These are phyloP conservation scores for Ophraella communa DNA, from an alignment of 2,888 invertebrate species.

Conservation along the genomic window DNA sequence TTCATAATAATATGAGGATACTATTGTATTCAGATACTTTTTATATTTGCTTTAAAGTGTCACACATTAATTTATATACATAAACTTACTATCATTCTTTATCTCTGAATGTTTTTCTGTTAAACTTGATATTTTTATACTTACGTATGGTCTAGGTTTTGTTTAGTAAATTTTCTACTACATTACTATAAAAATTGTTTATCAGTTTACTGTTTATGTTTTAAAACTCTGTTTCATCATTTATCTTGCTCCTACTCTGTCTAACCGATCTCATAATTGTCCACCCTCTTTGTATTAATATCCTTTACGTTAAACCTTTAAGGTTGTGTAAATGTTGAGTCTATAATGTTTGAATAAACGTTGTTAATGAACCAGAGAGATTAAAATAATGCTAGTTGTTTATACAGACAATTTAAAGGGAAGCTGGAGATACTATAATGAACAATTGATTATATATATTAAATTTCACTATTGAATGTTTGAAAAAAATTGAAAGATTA, in stretches of 20 bases:
- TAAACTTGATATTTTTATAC: too few relatives aligned
- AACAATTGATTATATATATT: slow-evolving; percentile 16
- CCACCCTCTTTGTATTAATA: slow-evolving; percentile 38
- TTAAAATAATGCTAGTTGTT: slow-evolving; percentile 38
- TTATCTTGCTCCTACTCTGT: neutral
- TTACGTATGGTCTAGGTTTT: too few relatives aligned
- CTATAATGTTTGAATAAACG: slow-evolving; percentile 36
- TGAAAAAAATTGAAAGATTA: too few relatives aligned
- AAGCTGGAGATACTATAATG: slow-evolving; percentile 13
- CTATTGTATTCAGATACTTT: too few relatives aligned
- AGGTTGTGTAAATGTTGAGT: slow-evolving; percentile 41
- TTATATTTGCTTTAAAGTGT: too few relatives aligned
- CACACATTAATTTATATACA: too few relatives aligned
- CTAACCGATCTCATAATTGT: neutral
- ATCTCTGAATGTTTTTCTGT: too few relatives aligned
- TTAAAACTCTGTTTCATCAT: neutral
- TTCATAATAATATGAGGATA: too few relatives aligned
- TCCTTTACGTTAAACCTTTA: slow-evolving; percentile 37
- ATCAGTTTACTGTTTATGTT: neutral
- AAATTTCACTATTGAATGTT: neutral
- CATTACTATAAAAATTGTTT: too few relatives aligned
- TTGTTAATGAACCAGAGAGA: slow-evolving; percentile 43
- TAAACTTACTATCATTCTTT: too few relatives aligned
- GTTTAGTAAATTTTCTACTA: too few relatives aligned
- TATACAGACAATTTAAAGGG: slow-evolving; percentile 26